These are phyloP conservation scores for Neomorphus geoffroyi DNA, from an alignment of 2,797 vertebrate genomes.

Conservation along the genomic window DNA sequence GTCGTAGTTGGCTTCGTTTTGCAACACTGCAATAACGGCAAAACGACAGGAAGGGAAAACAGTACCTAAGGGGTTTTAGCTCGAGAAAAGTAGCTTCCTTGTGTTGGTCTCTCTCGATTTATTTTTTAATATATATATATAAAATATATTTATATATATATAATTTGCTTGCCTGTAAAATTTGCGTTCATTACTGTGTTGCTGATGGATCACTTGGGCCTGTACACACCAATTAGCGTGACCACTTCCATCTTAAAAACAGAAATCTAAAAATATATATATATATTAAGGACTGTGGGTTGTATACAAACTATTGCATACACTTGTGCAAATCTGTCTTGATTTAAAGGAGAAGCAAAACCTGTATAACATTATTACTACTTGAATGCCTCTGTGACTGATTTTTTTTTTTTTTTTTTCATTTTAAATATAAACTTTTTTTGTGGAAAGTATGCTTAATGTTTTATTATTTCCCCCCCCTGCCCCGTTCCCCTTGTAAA, in stretches of 20 bases:
- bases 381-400: slow-evolving; percentile 99
- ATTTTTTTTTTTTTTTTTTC: slow-evolving; percentile 88
- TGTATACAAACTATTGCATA: slow-evolving; percentile 85
- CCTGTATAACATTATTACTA: slow-evolving; percentile 99
- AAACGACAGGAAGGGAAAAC: slow-evolving; percentile 71
- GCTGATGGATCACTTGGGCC: slow-evolving; percentile 85
- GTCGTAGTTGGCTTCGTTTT: slow-evolving; percentile 71
- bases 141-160: slow-evolving; percentile 80
- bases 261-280: slow-evolving; percentile 78
- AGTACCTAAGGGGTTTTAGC: slow-evolving; percentile 78
- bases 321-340: slow-evolving; percentile 87
- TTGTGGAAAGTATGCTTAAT: slow-evolving; percentile 99
- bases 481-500: slow-evolving; percentile 89
- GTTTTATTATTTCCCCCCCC: slow-evolving; percentile 80
- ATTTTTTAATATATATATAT: slow-evolving; percentile 74
- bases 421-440: slow-evolving; percentile 87
- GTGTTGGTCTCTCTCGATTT: slow-evolving; percentile 76
- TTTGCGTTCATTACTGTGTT: slow-evolving; percentile 91
- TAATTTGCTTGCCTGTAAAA: slow-evolving; percentile 95
- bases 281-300: slow-evolving; percentile 84
- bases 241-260: slow-evolving; percentile 85
- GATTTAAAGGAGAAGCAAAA: slow-evolving; percentile 88
- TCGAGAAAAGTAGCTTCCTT: slow-evolving; percentile 82
- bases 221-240: slow-evolving; percentile 83
- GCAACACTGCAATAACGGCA: slow-evolving; percentile 77